Base-by-base conservation (phyloP, 2,113 vertebrate species). In the Morone chrysops region DNA sequence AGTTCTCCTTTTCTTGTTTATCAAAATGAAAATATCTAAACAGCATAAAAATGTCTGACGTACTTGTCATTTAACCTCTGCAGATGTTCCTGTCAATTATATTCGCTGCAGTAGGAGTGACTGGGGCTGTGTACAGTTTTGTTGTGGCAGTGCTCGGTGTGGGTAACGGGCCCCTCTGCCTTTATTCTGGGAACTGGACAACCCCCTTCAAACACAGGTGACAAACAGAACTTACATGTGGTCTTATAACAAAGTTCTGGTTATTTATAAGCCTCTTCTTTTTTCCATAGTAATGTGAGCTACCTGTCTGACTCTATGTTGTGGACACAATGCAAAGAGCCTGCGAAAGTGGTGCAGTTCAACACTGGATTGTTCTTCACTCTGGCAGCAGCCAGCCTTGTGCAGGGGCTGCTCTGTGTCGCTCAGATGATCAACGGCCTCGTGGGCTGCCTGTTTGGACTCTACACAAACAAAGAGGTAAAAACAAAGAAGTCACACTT, bases 21-120 rank as follows among this genome's bases (percentile, higher is more conserved):
- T 31, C 3, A 25, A 41, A 65, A 53, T 47, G 20, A 40, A 74
- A 11, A 63, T 22, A 43, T 41, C 20, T 17, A 13, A 47, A 47
- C 20, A 65, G 25, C 18, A 41, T 25, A 3, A 20, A 36, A 5
- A 25, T 43, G 10, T 77, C 6, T 80, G 51, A 82, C 6, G 5
- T 76, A 2, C 4, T 45, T 70, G 9, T 78, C 8, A 5, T 50
- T 73, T 43, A 7, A 17, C 20, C 11, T 43, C 51, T 80, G 41
- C 83, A 96, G 96, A 96, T 96, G 96, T 92, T 95, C 75, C 56
- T 96, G 0, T 96, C 95, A 1, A 90, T 96, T 63, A 17, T 84
- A 8, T 93, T 95, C 38, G 93, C 96, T 8, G 94, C 73, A 0
- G 22, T 95, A 51, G 95, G 95, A 3, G 86, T 87, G 0, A 56